Conservation (phyloP, 2,113 vertebrate species). For the Rhadina sibilatrix region DNA sequence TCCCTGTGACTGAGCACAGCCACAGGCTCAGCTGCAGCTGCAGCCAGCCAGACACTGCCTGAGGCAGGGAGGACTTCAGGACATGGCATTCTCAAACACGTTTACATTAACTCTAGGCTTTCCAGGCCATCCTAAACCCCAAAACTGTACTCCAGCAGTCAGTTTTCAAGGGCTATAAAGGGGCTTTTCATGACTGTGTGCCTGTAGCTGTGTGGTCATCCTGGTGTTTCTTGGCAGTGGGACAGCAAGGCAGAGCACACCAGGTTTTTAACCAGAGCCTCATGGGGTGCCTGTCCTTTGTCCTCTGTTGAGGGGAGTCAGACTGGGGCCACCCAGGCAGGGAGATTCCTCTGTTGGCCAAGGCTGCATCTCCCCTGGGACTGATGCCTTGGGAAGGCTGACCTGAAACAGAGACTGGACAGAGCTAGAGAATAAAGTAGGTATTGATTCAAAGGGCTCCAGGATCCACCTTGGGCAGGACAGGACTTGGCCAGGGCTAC, state of each 20-base stretch:
- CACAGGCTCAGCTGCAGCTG: background rate
- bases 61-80: background rate
- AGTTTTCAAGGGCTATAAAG: background rate
- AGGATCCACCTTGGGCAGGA: no score
- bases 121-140: background rate
- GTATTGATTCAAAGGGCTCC: no score
- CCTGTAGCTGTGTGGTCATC: fast-evolving
- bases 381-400: no score
- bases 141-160: fast-evolving
- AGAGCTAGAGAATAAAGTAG: no score
- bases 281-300: background rate
- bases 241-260: background rate
- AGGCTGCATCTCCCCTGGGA: background rate
- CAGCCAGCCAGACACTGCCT: background rate
- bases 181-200: background rate
- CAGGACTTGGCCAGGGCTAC: no score
- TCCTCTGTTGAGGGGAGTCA: fast-evolving
- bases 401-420: no score
- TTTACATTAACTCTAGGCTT: fast-evolving
- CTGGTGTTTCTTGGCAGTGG: fast-evolving
- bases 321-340: background rate
- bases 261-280: fast-evolving
- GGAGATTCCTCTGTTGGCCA: background rate
- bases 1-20: background rate
- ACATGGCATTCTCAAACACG: background rate